A percentile compares a stretch with the other conserved stretches of the same genome.
phyloP scores from a whole-genome alignment of 2,113 vertebrate species.

The Tenrec ecaudatus region DNA sequence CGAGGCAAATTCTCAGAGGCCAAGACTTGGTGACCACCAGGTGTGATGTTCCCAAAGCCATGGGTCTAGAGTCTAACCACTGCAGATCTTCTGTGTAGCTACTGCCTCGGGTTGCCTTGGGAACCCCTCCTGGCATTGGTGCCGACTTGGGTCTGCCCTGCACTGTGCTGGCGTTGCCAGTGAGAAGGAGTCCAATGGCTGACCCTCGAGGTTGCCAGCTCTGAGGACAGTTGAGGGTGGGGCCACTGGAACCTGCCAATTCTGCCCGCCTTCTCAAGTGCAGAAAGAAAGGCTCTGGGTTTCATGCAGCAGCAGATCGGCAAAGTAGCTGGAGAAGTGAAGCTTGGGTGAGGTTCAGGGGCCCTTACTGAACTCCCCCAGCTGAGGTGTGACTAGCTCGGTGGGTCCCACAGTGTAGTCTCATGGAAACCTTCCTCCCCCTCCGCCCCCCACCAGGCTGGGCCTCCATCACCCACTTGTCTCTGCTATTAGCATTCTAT shows the following conservation, averaged over 20 bases:
- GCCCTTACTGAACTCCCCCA: neutral
- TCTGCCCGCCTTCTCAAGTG: neutral
- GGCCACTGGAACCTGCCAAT: neutral
- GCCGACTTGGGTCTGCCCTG: neutral
- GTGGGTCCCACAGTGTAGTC: neutral
- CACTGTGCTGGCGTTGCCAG: neutral
- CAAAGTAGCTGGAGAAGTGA: accelerated
- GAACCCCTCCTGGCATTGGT: neutral
- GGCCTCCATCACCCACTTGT: neutral
- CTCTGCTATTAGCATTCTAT: neutral
- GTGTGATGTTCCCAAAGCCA: neutral
- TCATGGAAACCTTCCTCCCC: neutral
- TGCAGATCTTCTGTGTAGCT: neutral
- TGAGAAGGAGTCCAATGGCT: neutral
- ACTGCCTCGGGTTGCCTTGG: neutral
- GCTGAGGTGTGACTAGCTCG: neutral
- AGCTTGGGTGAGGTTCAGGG: neutral
- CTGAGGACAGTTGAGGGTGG: neutral
- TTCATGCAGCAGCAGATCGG: neutral
- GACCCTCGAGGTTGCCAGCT: neutral
- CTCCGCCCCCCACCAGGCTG: neutral
- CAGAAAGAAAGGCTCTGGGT: neutral
- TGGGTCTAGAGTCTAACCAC: neutral
- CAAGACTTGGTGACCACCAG: neutral
- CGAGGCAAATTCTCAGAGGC: neutral